These are phyloP conservation scores for Octodon degus DNA, from an alignment of 2,113 vertebrate species.

Conservation along the genomic window DNA sequence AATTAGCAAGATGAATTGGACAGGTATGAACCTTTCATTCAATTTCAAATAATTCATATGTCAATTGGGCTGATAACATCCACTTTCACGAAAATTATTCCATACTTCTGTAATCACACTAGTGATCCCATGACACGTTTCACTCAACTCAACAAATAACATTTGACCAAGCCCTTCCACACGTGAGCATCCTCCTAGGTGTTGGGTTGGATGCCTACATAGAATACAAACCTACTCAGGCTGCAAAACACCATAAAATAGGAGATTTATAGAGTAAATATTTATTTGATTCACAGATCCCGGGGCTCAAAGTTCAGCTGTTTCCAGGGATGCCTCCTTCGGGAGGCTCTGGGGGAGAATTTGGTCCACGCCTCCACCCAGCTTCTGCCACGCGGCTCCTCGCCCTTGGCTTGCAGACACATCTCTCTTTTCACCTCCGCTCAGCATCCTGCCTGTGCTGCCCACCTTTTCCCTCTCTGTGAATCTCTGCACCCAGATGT, in stretches of 20 bases:
- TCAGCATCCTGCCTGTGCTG: accelerated
- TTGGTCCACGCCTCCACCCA: neutral
- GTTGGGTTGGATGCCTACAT: neutral
- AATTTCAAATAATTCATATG: neutral
- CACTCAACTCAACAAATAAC: neutral
- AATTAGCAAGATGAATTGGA: neutral
- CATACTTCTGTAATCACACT: neutral
- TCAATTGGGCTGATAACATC: neutral
- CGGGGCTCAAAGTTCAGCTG: neutral
- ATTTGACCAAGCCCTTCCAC: neutral
- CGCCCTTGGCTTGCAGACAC: neutral
- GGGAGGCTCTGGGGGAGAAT: neutral
- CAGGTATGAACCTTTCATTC: constrained; percentile 12
- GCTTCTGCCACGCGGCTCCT: too few species aligned
- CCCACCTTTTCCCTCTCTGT: neutral
- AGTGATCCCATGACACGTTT: neutral
- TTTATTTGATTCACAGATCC: neutral
- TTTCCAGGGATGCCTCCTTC: neutral
- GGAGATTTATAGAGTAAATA: neutral
- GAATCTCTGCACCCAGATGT: neutral
- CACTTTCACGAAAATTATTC: neutral
- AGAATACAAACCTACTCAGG: neutral
- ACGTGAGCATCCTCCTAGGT: neutral
- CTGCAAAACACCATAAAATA: neutral
- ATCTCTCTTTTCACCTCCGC: too few species aligned